phyloP scores from a whole-genome alignment of 2,888 invertebrate species.

The Monopis laevigella region DNA sequence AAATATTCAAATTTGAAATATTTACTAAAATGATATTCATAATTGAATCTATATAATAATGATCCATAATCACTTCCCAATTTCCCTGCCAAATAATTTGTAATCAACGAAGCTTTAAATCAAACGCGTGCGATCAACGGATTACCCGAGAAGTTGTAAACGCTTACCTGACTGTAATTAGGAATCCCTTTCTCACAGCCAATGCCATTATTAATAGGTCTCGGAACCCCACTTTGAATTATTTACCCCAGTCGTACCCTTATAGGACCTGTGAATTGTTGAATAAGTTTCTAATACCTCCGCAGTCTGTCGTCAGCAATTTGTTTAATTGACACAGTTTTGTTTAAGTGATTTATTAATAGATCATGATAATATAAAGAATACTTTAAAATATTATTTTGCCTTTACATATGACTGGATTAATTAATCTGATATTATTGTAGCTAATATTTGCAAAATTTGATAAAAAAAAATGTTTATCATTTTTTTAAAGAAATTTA shows the following conservation, averaged over 20 bases:
- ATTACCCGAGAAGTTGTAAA: constrained; percentile 4
- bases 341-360: constrained; percentile 4
- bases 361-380: too few relatives aligned
- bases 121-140: constrained; percentile 8
- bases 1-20: too few relatives aligned
- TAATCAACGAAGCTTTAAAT: constrained; percentile 5
- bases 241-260: constrained; percentile 23
- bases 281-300: constrained; percentile 15
- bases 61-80: too few relatives aligned
- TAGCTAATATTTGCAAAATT: too few relatives aligned
- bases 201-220: constrained; percentile 25
- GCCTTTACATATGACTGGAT: too few relatives aligned
- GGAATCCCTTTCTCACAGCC: constrained; percentile 23
- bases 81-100: background rate
- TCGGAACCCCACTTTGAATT: constrained; percentile 24
- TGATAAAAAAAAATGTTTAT: too few relatives aligned
- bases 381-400: too few relatives aligned
- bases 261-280: constrained; percentile 19
- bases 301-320: constrained; percentile 11
- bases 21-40: too few relatives aligned
- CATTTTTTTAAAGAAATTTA: too few relatives aligned
- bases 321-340: constrained; percentile 7
- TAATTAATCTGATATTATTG: too few relatives aligned
- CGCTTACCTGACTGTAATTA: constrained; percentile 13
- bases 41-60: too few relatives aligned